Evolutionary conservation across 1,140 invertebrate species (phyloP).

Genomic region (Tetraneura akinire): DNA sequence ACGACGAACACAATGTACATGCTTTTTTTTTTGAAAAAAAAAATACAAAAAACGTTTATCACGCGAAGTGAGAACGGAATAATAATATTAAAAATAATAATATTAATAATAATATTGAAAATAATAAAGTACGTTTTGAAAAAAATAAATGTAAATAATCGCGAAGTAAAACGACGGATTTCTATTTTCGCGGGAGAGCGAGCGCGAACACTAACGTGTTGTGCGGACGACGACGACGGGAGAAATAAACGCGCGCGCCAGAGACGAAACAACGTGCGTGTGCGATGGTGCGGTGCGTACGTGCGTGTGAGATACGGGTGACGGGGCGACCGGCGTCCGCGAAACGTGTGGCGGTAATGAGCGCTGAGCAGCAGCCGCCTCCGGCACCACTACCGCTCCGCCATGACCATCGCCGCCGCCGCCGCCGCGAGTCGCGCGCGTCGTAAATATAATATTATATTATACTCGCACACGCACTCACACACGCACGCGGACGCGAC

Average conservation of each 20-base stretch:
- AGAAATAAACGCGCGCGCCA: background rate
- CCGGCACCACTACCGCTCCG: background rate
- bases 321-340: slow-evolving; percentile 40
- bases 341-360: slow-evolving; percentile 50
- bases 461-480: background rate
- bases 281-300: background rate
- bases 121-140: too few species aligned
- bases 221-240: background rate
- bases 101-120: background rate
- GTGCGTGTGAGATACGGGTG: background rate
- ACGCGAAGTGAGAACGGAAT: background rate
- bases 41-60: too few species aligned
- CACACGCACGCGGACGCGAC: background rate
- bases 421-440: slow-evolving; percentile 11
- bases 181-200: background rate
- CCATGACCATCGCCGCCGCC: background rate
- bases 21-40: too few species aligned
- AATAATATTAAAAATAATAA: background rate
- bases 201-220: background rate
- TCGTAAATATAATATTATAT: slow-evolving; percentile 6
- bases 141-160: too few species aligned
- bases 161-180: background rate
- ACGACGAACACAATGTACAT: too few species aligned
- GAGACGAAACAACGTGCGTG: too few species aligned
- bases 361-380: background rate